Conservation (phyloP, 2,888 invertebrate species). For the Parascotia fuliginaria region DNA sequence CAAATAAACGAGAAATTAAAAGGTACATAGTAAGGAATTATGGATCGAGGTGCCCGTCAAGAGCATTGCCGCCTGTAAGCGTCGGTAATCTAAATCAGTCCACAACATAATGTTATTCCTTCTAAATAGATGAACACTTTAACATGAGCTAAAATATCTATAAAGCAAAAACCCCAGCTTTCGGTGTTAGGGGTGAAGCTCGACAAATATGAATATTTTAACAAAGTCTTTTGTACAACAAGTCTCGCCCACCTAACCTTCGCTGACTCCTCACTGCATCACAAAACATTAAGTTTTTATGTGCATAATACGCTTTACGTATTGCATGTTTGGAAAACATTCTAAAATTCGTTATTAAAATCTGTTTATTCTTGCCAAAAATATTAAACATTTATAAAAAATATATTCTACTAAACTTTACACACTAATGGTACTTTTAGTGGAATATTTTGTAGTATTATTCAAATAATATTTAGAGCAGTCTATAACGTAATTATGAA, state of each 20-base stretch:
- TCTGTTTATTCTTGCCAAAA: background rate
- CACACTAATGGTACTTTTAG: background rate
- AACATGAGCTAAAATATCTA: slow-evolving; percentile 19
- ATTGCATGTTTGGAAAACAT: slow-evolving; percentile 4
- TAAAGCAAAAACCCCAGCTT: slow-evolving; percentile 30
- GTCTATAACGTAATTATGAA: too few species aligned
- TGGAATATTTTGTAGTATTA: too few species aligned
- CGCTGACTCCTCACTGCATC: slow-evolving; percentile 43
- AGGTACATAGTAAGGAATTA: too few species aligned
- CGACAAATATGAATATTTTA: slow-evolving; percentile 63
- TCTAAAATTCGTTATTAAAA: slow-evolving; percentile 6
- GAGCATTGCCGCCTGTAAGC: too few species aligned
- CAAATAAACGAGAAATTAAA: too few species aligned
- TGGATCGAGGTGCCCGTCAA: too few species aligned
- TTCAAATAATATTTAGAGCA: too few species aligned
- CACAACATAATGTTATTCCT: too few species aligned
- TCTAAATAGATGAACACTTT: too few species aligned
- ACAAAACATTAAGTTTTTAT: slow-evolving; percentile 29
- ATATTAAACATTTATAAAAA: background rate
- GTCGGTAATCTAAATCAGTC: too few species aligned
- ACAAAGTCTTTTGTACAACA: slow-evolving; percentile 55
- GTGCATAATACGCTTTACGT: slow-evolving; percentile 12
- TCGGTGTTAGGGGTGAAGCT: slow-evolving; percentile 35
- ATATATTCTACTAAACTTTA: too few species aligned
- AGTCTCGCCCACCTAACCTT: slow-evolving; percentile 48